phyloP scores from a whole-genome alignment of 2,797 vertebrate genomes.

The Periparus ater region DNA sequence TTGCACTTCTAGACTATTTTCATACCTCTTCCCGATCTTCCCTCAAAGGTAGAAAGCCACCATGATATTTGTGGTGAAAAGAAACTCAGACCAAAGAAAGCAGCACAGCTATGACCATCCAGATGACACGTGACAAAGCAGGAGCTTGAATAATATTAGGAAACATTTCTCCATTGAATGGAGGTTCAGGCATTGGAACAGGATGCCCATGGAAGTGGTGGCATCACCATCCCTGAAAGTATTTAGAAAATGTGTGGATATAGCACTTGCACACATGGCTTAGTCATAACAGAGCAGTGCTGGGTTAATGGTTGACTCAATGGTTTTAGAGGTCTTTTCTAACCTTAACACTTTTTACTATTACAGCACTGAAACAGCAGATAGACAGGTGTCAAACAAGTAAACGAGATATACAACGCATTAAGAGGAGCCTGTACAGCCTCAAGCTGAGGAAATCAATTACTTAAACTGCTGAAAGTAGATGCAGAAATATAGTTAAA shows the following conservation, averaged over 20 bases:
- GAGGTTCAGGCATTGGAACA: not conserved
- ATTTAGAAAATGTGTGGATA: not conserved
- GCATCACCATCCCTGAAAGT: not conserved
- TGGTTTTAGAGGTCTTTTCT: not conserved
- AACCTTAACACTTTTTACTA: not conserved
- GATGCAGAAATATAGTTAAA: conserved; percentile 46
- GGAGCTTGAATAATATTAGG: not conserved
- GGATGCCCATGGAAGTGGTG: not conserved
- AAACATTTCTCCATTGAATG: not conserved
- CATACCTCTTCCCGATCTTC: not conserved
- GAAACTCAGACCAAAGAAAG: not conserved
- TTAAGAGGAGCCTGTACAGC: not conserved
- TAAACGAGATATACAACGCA: not conserved
- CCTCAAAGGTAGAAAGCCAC: not conserved
- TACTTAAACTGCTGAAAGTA: conserved; percentile 52
- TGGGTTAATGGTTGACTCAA: not conserved
- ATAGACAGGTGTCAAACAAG: conserved; percentile 41
- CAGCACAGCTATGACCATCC: too few relatives aligned
- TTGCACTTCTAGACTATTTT: not conserved
- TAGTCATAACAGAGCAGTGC: not conserved
- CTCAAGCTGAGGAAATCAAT: conserved; percentile 58
- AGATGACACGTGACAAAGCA: not conserved
- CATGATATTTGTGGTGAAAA: not conserved
- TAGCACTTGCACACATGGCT: not conserved
- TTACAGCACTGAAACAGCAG: not conserved